A percentile compares a stretch with the other conserved stretches of the same genome.
phyloP scores from a whole-genome alignment of 2,888 invertebrate species.

The Pycnomerus fuliginosus region DNA sequence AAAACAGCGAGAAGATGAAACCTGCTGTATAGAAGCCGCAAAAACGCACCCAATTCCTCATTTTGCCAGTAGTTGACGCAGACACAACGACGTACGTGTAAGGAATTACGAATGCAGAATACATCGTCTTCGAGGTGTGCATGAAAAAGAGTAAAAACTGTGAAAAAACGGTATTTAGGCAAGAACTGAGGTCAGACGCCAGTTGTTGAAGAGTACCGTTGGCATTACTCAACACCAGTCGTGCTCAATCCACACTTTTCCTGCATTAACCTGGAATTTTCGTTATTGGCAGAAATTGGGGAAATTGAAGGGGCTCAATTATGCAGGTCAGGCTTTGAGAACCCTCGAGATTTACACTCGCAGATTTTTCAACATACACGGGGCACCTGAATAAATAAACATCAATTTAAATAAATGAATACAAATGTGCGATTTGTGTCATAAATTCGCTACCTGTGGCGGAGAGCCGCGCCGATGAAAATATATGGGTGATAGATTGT shows the following conservation, averaged over 20 bases:
- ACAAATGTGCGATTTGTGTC: constrained; percentile 33
- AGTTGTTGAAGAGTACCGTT: constrained; percentile 17
- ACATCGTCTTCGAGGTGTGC: too few relatives aligned
- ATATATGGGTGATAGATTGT: too few relatives aligned
- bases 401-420: constrained; percentile 37
- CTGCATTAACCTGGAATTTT: too few relatives aligned
- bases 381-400: constrained; percentile 33
- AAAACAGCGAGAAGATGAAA: too few relatives aligned
- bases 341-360: constrained; percentile 8
- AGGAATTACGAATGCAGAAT: too few relatives aligned
- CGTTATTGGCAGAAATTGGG: constrained; percentile 1
- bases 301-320: constrained; percentile 5
- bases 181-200: constrained; percentile 19
- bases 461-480: too few relatives aligned
- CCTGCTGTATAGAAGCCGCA: too few relatives aligned
- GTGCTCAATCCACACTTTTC: constrained; percentile 5
- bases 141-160: too few relatives aligned
- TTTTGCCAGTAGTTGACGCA: too few relatives aligned
- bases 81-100: too few relatives aligned
- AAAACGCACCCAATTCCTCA: too few relatives aligned
- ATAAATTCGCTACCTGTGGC: constrained; percentile 32
- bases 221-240: constrained; percentile 7
- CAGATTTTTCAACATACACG: constrained; percentile 15
- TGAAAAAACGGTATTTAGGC: constrained; percentile 15
- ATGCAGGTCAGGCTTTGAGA: constrained; percentile 6